phyloP scores from a whole-genome alignment of 2,113 vertebrate genomes.

The Vidua macroura region DNA sequence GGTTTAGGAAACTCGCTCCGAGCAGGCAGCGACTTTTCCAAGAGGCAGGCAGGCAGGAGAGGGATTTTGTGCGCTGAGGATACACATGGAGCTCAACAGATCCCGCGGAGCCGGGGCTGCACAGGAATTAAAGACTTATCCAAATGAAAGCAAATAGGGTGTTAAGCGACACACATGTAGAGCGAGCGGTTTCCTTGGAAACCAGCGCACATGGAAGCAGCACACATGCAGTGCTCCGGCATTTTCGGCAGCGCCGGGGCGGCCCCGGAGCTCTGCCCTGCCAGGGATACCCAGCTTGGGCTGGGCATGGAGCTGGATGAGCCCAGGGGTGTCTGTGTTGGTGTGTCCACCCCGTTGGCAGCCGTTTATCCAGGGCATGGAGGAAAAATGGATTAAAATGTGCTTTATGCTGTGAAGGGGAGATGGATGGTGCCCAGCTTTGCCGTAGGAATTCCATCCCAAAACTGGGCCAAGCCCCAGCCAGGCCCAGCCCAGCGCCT shows the following conservation, averaged over 20 bases:
- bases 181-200: constrained; percentile 69
- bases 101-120: constrained; percentile 42
- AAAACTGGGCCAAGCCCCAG: neutral
- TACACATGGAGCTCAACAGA: neutral
- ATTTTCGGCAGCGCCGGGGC: neutral
- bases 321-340: accelerated
- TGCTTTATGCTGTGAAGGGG: accelerated
- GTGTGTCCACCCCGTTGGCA: accelerated
- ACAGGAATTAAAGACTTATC: constrained; percentile 65
- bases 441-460: neutral
- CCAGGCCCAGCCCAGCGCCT: accelerated
- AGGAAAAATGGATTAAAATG: neutral
- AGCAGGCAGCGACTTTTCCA: constrained; percentile 30
- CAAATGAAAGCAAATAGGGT: constrained; percentile 65
- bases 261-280: neutral
- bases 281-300: accelerated
- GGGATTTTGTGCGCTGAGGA: constrained; percentile 31
- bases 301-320: neutral
- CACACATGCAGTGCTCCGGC: constrained; percentile 34
- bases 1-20: constrained; percentile 48
- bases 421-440: accelerated
- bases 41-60: constrained; percentile 13
- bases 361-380: accelerated
- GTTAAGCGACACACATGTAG: constrained; percentile 71
- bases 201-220: constrained; percentile 51